These are phyloP conservation scores for Panthera leo DNA, from an alignment of 2,113 vertebrate genomes.

Conservation along the genomic window DNA sequence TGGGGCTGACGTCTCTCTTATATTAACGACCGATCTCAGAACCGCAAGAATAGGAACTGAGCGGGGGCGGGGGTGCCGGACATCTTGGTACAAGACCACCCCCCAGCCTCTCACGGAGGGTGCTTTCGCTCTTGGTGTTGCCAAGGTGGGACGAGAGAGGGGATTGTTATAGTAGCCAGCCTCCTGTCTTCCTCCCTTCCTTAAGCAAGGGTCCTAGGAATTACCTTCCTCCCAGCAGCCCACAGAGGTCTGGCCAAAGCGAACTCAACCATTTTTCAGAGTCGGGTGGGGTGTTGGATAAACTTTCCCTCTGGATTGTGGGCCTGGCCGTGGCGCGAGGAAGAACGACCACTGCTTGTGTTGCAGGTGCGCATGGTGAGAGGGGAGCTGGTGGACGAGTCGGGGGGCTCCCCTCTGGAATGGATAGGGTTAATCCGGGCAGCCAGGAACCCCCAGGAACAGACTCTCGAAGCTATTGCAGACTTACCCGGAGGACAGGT, in stretches of 20 bases:
- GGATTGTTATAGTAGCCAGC: background rate
- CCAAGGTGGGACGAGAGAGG: background rate
- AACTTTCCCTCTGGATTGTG: conserved; percentile 5
- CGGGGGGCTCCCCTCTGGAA: conserved; percentile 91
- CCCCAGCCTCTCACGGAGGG: background rate
- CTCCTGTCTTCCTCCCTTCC: background rate
- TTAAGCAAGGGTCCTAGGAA: background rate
- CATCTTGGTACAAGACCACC: background rate
- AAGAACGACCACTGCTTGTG: conserved; percentile 68
- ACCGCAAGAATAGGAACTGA: background rate
- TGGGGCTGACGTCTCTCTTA: background rate
- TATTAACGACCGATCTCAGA: background rate
- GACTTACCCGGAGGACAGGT: conserved; percentile 98
- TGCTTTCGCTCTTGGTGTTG: too few species aligned
- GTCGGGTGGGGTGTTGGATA: background rate
- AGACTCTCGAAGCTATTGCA: conserved; percentile 96
- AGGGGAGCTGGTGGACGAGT: conserved; percentile 96
- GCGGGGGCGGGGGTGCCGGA: background rate
- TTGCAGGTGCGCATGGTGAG: conserved; percentile 94
- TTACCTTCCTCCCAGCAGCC: background rate
- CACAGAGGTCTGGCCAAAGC: background rate
- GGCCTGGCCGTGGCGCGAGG: background rate
- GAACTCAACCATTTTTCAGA: background rate
- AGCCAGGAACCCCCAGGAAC: conserved; percentile 95
- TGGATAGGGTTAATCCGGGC: conserved; percentile 98